phyloP scores from a whole-genome alignment of 2,113 vertebrate genomes.

The Cromileptes altivelis region DNA sequence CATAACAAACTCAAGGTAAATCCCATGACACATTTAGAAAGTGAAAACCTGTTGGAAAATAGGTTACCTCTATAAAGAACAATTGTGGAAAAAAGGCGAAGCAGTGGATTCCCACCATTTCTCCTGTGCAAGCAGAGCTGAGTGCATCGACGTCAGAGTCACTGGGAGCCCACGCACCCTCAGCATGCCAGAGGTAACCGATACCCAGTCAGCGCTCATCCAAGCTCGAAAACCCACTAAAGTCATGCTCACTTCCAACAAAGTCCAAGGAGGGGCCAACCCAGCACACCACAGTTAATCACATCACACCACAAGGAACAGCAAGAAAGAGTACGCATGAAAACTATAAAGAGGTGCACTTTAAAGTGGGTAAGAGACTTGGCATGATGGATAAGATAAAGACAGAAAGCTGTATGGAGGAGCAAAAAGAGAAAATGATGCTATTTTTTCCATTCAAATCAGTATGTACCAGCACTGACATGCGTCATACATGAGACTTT shows the following conservation, averaged over 20 bases:
- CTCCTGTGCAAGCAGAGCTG: constrained; percentile 52
- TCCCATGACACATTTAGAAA: constrained; percentile 54
- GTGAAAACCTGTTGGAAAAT: constrained; percentile 65
- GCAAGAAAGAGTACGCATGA: constrained; percentile 39
- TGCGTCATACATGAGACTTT: constrained; percentile 41
- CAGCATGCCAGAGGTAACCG: constrained; percentile 75
- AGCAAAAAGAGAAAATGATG: constrained; percentile 26
- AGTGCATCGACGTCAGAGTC: constrained; percentile 72
- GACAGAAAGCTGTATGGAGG: constrained; percentile 23
- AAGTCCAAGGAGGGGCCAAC: constrained; percentile 62
- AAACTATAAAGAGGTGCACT: constrained; percentile 50
- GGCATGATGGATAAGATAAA: constrained; percentile 52
- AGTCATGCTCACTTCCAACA: constrained; percentile 56
- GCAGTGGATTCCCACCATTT: constrained; percentile 64
- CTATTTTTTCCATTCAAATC: constrained; percentile 27
- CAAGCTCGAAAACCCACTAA: constrained; percentile 71
- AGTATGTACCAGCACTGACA: constrained; percentile 9
- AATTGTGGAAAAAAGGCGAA: constrained; percentile 63
- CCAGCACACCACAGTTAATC: constrained; percentile 71
- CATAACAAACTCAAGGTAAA: constrained; percentile 63
- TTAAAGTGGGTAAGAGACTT: constrained; percentile 50
- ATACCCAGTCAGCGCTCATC: constrained; percentile 72
- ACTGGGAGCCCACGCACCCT: constrained; percentile 69
- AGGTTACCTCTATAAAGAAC: constrained; percentile 53
- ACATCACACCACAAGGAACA: constrained; percentile 58